Evolutionary conservation across 2,888 invertebrate genomes (phyloP).

Genomic region (Cataglyphis cursor): DNA sequence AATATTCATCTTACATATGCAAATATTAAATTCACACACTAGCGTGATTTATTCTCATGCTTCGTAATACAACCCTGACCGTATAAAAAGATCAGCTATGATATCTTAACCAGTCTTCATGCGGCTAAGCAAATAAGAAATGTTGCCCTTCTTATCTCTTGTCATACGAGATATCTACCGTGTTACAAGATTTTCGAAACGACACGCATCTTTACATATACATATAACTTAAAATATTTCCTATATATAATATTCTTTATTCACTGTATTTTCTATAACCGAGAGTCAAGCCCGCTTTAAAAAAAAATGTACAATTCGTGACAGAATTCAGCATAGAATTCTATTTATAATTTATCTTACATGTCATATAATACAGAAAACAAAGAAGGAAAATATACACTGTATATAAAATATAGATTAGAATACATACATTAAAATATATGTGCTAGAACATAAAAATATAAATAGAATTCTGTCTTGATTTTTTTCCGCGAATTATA

Average conservation of each 20-base stretch:
- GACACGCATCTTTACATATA: neutral
- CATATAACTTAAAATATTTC: slow-evolving; percentile 12
- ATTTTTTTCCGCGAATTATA: neutral
- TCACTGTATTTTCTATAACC: neutral
- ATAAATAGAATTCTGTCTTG: slow-evolving; percentile 1
- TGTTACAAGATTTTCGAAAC: slow-evolving; percentile 44
- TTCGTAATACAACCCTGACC: slow-evolving; percentile 42
- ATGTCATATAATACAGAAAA: neutral
- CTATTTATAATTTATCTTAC: neutral
- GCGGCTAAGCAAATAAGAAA: slow-evolving; percentile 74
- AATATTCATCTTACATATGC: neutral
- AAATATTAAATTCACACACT: slow-evolving; percentile 46
- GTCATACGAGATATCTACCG: slow-evolving; percentile 49
- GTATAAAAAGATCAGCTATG: slow-evolving; percentile 58
- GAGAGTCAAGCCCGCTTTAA: neutral
- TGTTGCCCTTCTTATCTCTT: slow-evolving; percentile 72
- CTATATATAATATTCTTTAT: neutral
- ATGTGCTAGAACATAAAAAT: neutral
- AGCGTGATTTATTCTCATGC: slow-evolving; percentile 29
- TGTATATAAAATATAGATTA: neutral
- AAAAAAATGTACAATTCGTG: neutral
- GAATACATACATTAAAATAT: neutral
- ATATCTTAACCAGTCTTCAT: slow-evolving; percentile 63
- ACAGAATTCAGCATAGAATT: neutral
- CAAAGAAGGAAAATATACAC: neutral